Evolutionary conservation across 2,888 invertebrate species (phyloP).

Genomic region (Dysmachus trigonus): DNA sequence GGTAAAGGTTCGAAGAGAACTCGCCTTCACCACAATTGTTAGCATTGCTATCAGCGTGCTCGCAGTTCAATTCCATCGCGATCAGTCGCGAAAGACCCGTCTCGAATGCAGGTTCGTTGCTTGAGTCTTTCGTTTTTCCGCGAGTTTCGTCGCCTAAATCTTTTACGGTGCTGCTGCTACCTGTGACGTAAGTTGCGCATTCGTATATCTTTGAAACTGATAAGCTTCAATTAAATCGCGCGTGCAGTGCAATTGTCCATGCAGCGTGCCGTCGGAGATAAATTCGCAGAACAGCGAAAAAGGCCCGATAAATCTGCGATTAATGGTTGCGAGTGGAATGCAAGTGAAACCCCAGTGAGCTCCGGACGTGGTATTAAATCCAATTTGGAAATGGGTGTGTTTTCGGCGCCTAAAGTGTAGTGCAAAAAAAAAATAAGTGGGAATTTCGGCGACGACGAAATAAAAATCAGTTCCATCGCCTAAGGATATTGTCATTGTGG

Average conservation of each 20-base stretch:
- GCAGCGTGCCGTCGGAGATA: background rate
- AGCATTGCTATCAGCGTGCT: background rate
- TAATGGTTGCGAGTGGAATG: constrained; percentile 13
- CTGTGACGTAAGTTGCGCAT: background rate
- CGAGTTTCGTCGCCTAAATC: background rate
- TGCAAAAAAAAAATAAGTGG: constrained; percentile 5
- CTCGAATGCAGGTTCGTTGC: constrained; percentile 45
- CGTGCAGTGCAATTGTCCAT: background rate
- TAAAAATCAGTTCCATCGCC: background rate
- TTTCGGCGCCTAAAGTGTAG: constrained; percentile 1
- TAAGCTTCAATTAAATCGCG: background rate
- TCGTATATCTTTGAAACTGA: background rate
- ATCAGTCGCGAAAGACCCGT: constrained; percentile 20
- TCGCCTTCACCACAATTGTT: background rate
- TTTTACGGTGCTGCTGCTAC: background rate
- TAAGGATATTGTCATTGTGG: constrained; percentile 4
- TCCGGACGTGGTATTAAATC: background rate
- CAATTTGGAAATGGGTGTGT: constrained; percentile 33
- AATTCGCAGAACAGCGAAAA: background rate
- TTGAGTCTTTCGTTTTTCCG: constrained; percentile 51
- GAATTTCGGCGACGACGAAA: background rate
- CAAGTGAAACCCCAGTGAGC: constrained; percentile 27
- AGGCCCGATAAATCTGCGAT: background rate
- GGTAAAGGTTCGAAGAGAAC: background rate
- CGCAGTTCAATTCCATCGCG: background rate